Conservation (phyloP, 2,888 invertebrate species). For the Invenusta paracnida region DNA sequence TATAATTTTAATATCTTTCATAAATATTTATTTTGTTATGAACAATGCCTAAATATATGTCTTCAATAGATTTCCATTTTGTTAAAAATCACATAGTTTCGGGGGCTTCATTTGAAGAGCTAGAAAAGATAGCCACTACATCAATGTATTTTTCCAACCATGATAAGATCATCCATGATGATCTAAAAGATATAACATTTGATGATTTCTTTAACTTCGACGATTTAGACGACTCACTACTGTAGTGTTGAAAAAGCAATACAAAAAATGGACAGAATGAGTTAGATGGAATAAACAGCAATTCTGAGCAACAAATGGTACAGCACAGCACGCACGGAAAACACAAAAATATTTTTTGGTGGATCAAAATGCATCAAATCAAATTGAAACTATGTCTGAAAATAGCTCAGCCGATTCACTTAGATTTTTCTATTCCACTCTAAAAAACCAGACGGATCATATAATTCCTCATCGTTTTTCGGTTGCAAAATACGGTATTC, state of each 20-base stretch:
- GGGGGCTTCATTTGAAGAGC: background rate
- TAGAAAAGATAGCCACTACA: background rate
- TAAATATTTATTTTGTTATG: background rate
- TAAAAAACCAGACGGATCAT: background rate
- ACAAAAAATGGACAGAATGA: background rate
- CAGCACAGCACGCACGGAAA: background rate
- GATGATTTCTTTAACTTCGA: background rate
- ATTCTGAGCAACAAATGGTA: background rate
- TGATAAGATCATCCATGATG: no score
- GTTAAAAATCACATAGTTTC: background rate
- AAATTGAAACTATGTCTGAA: background rate
- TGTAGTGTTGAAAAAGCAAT: background rate
- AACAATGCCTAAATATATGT: background rate
- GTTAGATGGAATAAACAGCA: background rate
- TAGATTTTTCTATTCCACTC: background rate
- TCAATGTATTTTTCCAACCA: background rate
- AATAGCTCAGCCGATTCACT: background rate
- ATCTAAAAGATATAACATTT: background rate
- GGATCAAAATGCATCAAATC: background rate
- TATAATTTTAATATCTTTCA: background rate
- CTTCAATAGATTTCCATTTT: background rate
- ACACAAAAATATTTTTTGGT: background rate
- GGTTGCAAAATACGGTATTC: conserved; percentile 9
- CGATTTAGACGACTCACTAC: background rate
- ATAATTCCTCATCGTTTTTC: background rate